These are phyloP conservation scores for Bos javanicus DNA, from an alignment of 2,113 vertebrate species.

Conservation along the genomic window DNA sequence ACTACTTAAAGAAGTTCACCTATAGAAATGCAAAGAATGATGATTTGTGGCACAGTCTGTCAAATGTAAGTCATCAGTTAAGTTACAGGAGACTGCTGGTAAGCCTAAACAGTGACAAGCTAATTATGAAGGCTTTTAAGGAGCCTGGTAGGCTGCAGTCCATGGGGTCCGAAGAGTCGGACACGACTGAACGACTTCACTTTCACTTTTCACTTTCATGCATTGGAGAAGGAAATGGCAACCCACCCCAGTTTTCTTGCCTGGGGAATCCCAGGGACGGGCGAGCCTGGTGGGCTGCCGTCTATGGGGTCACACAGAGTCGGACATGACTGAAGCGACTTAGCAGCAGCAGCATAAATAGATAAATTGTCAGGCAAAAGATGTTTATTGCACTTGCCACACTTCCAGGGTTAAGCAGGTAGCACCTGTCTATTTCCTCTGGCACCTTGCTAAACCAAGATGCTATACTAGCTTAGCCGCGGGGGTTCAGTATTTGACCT, in stretches of 20 bases:
- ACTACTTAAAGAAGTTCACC: conserved; percentile 57
- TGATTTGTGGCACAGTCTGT: conserved; percentile 60
- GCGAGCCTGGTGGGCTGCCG: no score
- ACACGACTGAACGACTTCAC: no score
- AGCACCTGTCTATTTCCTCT: neutral
- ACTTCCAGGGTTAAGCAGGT: neutral
- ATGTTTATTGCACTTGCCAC: neutral
- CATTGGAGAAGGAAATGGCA: no score
- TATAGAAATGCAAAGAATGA: conserved; percentile 59
- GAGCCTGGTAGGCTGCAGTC: no score
- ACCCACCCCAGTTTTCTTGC: no score
- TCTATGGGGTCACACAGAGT: no score
- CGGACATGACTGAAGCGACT: no score
- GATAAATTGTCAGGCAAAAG: neutral
- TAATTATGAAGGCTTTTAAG: neutral
- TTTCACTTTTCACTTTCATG: no score
- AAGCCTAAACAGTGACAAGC: neutral
- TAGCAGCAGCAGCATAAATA: neutral
- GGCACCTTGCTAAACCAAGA: neutral
- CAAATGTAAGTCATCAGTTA: conserved; percentile 35
- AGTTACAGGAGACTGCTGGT: neutral
- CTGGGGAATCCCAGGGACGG: no score
- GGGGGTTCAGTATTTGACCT: neutral
- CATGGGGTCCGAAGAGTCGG: no score
- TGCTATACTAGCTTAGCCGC: neutral